phyloP scores from a whole-genome alignment of 2,888 invertebrate species.

The Habrosyne pyritoides region DNA sequence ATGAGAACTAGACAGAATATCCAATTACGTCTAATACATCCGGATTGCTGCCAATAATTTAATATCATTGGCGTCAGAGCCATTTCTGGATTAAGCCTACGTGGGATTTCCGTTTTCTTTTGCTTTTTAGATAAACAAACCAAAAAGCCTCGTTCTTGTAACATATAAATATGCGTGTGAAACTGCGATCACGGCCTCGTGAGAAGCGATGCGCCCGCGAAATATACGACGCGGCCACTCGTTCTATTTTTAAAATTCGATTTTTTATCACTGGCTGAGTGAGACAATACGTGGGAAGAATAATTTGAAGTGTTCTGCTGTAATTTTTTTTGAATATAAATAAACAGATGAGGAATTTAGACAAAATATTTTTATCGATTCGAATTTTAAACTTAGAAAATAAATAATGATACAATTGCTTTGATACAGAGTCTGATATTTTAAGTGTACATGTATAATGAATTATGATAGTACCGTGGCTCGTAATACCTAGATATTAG shows the following conservation, averaged over 20 bases:
- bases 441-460: too few species aligned
- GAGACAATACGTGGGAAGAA: conserved; percentile 7
- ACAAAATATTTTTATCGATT: too few species aligned
- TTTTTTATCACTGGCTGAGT: conserved; percentile 20
- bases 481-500: too few species aligned
- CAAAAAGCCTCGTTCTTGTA: neutral
- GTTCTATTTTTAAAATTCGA: conserved; percentile 28
- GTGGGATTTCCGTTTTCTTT: neutral
- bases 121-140: neutral
- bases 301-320: neutral
- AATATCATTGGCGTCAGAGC: neutral
- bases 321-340: too few species aligned
- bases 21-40: conserved; percentile 6
- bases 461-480: too few species aligned
- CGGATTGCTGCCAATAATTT: conserved; percentile 1
- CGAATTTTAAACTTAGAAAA: too few species aligned
- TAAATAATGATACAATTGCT: too few species aligned
- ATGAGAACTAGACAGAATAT: conserved; percentile 3
- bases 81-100: neutral
- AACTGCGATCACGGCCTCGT: conserved; percentile 5
- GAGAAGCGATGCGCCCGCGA: conserved; percentile 14
- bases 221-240: conserved; percentile 14
- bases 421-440: too few species aligned
- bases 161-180: conserved; percentile 4
- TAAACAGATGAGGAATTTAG: neutral